Conservation (phyloP, 2,888 invertebrate species). For the Serrognathus titanus region DNA sequence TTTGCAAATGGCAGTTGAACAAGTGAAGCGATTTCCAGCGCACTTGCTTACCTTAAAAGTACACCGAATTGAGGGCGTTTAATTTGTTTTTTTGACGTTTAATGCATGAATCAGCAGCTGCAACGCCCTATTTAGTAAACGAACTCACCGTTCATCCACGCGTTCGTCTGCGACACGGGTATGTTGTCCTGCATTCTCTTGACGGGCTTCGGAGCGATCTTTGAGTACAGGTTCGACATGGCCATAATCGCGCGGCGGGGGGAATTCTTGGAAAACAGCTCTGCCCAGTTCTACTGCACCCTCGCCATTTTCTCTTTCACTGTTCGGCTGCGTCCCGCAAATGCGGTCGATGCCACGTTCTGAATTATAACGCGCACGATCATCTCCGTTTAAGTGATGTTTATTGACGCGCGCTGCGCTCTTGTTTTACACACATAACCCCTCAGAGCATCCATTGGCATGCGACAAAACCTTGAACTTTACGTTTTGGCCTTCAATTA, state of each 20-base stretch:
- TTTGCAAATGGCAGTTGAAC: too few relatives aligned
- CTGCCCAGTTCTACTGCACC: slow-evolving; percentile 15
- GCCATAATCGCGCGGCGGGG: slow-evolving; percentile 46
- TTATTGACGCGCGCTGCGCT: not conserved
- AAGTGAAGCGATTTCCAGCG: too few relatives aligned
- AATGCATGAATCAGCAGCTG: not conserved
- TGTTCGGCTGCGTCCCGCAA: slow-evolving; percentile 4
- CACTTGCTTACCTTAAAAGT: too few relatives aligned
- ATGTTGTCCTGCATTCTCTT: slow-evolving; percentile 76
- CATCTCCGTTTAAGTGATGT: not conserved
- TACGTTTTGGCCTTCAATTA: too few relatives aligned
- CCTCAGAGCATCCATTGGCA: too few relatives aligned
- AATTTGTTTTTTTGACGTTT: not conserved
- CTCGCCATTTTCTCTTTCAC: slow-evolving; percentile 23
- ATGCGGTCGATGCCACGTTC: slow-evolving; percentile 3
- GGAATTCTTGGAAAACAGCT: slow-evolving; percentile 19
- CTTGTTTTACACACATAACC: too few relatives aligned
- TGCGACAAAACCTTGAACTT: too few relatives aligned
- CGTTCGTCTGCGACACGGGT: slow-evolving; percentile 76
- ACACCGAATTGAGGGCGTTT: too few relatives aligned
- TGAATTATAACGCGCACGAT: slow-evolving; percentile 12
- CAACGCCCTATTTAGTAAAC: too few relatives aligned
- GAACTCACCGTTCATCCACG: slow-evolving; percentile 82
- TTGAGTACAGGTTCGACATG: slow-evolving; percentile 76
- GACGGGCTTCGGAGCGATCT: slow-evolving; percentile 69